Evolutionary conservation across 2,797 vertebrate species (phyloP), one percentile per base, ranked within the genome.

Genomic region (Sebastes taczanowskii): DNA sequence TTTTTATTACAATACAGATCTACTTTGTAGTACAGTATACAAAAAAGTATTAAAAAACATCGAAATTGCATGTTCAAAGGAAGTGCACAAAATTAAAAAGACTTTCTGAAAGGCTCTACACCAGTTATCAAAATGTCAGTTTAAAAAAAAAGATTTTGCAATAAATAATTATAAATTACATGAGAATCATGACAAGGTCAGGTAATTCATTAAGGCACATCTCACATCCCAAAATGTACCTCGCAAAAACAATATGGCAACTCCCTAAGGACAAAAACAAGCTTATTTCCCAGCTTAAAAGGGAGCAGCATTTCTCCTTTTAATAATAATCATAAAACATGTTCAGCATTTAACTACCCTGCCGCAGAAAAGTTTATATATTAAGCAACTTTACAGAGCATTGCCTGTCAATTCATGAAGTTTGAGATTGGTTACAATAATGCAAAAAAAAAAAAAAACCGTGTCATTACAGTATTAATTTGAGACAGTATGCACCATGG

Each of bases 151-250:
- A 74, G 71, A 87, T 82, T 91, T 89, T 88, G 93, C 92, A 96
- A 96, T 96, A 96, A 96, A 96, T 96, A 95, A 94, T 91, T 94
- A 96, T 96, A 96, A 96, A 95, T 96, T 96, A 96, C 88, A 89
- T 74, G 87, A 92, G 79, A 93, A 91, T 86, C 85, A 91, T 86
- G 83, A 91, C 93, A 94, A 93, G 78, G 61, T 90, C 86, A 92
- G 88, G 86, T 85, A 85, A 94, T 92, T 92, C 86, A 85, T 90
- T 95, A 93, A 95, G 94, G 94, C 94, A 94, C 94, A 94, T 90
- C 84, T 90, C 66, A 86, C 69, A 93, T 88, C 90, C 79, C 83
- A 91, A 90, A 94, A 95, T 94, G 94, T 93, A 94, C 94, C 93
- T 93, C 71, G 30, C 66, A 89, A 90, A 90, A 91, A 92, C 61